Percentiles rank a stretch among this genome's conserved stretches.
Conservation (phyloP, 2,797 vertebrate genomes). For the Microctenopoma steveboyesi region DNA sequence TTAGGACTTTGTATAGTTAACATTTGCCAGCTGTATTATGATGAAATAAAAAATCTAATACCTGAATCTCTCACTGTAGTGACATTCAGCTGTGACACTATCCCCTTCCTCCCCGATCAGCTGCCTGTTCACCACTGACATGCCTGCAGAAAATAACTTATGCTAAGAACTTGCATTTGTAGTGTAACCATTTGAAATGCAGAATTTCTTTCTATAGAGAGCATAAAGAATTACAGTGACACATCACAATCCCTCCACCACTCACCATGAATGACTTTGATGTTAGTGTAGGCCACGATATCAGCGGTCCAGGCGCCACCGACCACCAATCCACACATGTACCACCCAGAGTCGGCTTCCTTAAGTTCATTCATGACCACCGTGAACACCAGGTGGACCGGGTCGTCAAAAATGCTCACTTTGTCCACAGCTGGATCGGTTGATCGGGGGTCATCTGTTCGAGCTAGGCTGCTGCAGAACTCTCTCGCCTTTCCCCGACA, state of each 20-base stretch:
- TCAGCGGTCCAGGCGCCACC: conserved; percentile 71
- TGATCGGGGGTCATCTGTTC: conserved; percentile 56
- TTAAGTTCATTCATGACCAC: conserved; percentile 78
- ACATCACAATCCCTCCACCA: background rate
- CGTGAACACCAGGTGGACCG: conserved; percentile 72
- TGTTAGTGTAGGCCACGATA: conserved; percentile 52
- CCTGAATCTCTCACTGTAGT: conserved; percentile 74
- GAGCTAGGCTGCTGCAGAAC: conserved; percentile 76
- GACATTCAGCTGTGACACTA: conserved; percentile 59
- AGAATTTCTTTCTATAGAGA: too few species aligned
- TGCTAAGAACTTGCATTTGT: background rate
- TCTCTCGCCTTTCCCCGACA: conserved; percentile 69
- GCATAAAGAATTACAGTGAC: background rate
- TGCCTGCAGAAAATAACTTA: conserved; percentile 58
- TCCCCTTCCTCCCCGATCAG: conserved; percentile 74
- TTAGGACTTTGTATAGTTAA: background rate
- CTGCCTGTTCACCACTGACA: conserved; percentile 64
- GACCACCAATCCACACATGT: conserved; percentile 82
- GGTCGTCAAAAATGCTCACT: conserved; percentile 76
- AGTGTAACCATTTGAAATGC: conserved; percentile 4
- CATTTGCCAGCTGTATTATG: too few species aligned
- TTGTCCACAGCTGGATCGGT: conserved; percentile 12
- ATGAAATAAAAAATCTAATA: conserved; percentile 40
- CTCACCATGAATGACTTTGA: conserved; percentile 80
- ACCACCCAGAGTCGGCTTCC: conserved; percentile 75